A percentile compares a stretch with the other conserved stretches of the same genome.
phyloP scores from a whole-genome alignment of 2,888 invertebrate genomes.

The Elysia crispata region DNA sequence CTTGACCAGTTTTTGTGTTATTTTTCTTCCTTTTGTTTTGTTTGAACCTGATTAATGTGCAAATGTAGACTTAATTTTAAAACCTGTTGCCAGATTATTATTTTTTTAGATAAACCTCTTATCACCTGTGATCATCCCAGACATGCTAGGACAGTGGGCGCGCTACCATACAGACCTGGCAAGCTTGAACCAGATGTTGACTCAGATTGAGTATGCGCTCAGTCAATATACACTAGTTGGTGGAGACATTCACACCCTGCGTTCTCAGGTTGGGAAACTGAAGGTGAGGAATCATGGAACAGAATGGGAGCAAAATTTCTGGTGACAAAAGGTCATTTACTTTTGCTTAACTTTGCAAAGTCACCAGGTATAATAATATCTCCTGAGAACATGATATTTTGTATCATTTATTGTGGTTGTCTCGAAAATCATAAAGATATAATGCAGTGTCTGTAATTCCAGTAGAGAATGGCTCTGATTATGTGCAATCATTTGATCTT shows the following conservation, averaged over 20 bases:
- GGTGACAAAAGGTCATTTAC: neutral
- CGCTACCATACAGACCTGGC: conserved; percentile 66
- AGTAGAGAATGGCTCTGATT: no score
- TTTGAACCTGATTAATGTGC: no score
- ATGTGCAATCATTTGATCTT: no score
- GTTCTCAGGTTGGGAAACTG: conserved; percentile 68
- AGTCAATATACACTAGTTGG: conserved; percentile 65
- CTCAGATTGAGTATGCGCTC: conserved; percentile 72
- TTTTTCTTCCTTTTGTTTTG: no score
- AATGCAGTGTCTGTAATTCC: neutral
- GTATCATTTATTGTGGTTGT: neutral
- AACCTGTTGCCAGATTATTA: no score
- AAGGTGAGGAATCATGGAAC: conserved; percentile 58
- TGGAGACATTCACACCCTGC: conserved; percentile 69
- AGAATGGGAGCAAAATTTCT: neutral
- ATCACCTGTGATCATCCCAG: conserved; percentile 38
- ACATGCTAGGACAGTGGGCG: conserved; percentile 70
- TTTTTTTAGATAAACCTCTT: no score
- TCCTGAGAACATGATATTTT: neutral
- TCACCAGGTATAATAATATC: neutral
- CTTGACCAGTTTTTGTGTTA: no score
- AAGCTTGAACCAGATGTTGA: conserved; percentile 62
- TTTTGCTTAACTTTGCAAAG: neutral
- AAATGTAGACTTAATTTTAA: no score
- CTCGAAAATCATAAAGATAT: neutral